Evolutionary conservation across 2,113 vertebrate genomes (phyloP).

Genomic region (Microtus pennsylvanicus): DNA sequence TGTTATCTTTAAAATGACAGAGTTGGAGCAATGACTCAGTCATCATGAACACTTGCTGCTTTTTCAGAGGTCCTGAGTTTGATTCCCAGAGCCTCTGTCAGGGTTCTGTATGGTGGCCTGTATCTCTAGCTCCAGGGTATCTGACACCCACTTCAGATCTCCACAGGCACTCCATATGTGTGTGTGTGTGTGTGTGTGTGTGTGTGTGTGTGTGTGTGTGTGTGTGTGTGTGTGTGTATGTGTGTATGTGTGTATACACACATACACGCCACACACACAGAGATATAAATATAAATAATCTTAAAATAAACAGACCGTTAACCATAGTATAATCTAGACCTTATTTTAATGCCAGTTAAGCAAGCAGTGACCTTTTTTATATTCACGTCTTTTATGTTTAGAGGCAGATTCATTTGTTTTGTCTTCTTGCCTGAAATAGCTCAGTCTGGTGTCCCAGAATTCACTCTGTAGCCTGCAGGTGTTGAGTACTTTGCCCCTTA

Average conservation of each 20-base stretch:
- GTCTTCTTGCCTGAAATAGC: constrained; percentile 7
- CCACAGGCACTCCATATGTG: too few species aligned
- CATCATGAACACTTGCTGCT: not conserved
- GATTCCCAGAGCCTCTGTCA: not conserved
- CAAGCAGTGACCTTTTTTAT: constrained; percentile 2
- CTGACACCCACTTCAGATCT: too few species aligned
- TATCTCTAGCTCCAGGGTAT: too few species aligned
- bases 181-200: too few species aligned
- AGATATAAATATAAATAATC: not conserved
- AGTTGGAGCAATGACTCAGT: not conserved
- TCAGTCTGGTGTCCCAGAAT: constrained; percentile 23
- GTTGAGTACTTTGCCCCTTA: not conserved
- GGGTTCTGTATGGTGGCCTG: too few species aligned
- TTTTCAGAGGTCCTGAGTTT: not conserved
- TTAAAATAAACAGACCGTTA: not conserved
- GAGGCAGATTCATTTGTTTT: constrained; percentile 31
- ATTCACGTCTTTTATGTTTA: constrained; percentile 12
- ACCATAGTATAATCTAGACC: not conserved
- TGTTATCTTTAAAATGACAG: constrained; percentile 42
- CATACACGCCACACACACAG: not conserved
- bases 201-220: too few species aligned
- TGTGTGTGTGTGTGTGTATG: too few species aligned
- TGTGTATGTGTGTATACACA: too few species aligned
- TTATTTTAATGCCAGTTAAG: constrained; percentile 47
- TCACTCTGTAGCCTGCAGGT: constrained; percentile 26